Evolutionary conservation across 2,797 vertebrate genomes (phyloP), one percentile per base, ranked within the genome.

Genomic region (Limosa lapponica): DNA sequence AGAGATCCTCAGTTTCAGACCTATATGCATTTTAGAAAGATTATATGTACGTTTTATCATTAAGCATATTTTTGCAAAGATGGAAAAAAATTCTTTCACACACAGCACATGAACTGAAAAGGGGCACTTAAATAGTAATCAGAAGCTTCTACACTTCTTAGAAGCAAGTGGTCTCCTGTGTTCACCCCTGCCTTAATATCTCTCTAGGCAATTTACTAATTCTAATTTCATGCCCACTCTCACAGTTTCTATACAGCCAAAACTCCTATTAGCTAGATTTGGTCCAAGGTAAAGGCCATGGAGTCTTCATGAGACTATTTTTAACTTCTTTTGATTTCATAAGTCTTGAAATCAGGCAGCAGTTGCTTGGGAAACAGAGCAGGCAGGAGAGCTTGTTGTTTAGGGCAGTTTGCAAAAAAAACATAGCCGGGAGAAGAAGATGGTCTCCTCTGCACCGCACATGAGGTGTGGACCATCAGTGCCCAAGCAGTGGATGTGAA

Each of bases 11-110:
- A 41, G 24, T 69, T 88, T 93, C 27, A 90, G 39, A 80, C 2
- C 12, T 18, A 5, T 30, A 64, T 27, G 4, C 1, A 1, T 65
- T 79, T 86, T 34, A n/a, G 62, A 84, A 82, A 79, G 19, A 65
- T 48, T 57, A n/a, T 39, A 18, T 25, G 2, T 8, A 37, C 0
- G 0, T 66, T 78, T 64, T 83, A 28, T 66, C 8, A 1, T 66
- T 64, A 71, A 74, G 12, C 4, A 8, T n/a, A 39, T 30, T 95
- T 89, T 85, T 90, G 11, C 8, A 28, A 82, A 89, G 24, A 34
- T 20, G 34, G 18, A 55, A 69, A 83, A 73, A 37, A n/a, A 52
- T 2, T 3, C 1, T 67, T 81, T 73, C 27, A 36, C 2, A 61
- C n/a, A n/a, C n/a, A n/a, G 34, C 3, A 73, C 59, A 64, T 71